phyloP scores from a whole-genome alignment of 2,888 invertebrate species.

The Stenichneumon culpator region DNA sequence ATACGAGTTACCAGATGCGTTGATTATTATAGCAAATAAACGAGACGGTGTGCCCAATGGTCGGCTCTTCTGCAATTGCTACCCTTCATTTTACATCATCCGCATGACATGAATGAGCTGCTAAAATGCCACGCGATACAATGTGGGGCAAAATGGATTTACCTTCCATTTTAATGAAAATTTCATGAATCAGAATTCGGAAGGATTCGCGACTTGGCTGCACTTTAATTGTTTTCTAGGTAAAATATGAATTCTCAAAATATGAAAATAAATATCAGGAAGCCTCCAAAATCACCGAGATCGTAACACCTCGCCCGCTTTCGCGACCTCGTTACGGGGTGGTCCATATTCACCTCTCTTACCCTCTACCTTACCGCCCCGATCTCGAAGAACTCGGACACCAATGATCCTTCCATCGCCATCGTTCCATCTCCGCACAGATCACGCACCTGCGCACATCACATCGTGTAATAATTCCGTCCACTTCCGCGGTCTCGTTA shows the following conservation, averaged over 20 bases:
- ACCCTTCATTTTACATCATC: too few species aligned
- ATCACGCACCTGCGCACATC: background rate
- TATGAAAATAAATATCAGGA: background rate
- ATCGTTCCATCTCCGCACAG: background rate
- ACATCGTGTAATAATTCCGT: background rate
- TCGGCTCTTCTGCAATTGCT: background rate
- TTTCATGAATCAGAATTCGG: too few species aligned
- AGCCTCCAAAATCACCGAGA: background rate
- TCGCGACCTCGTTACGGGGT: background rate
- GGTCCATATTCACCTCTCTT: background rate
- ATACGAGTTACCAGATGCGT: background rate
- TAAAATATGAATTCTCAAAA: background rate
- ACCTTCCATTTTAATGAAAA: too few species aligned
- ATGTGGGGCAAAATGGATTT: too few species aligned
- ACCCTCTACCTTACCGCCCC: too few species aligned
- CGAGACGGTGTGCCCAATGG: background rate
- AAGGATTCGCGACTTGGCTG: too few species aligned
- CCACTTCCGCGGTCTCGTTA: slow-evolving; percentile 12
- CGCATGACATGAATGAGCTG: too few species aligned
- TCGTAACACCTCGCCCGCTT: background rate
- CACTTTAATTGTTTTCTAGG: background rate
- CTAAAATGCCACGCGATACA: background rate
- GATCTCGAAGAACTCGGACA: background rate
- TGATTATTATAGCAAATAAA: background rate
- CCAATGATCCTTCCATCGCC: background rate